Conservation (phyloP, 2,113 vertebrate species). For the Myxocyprinus asiaticus region DNA sequence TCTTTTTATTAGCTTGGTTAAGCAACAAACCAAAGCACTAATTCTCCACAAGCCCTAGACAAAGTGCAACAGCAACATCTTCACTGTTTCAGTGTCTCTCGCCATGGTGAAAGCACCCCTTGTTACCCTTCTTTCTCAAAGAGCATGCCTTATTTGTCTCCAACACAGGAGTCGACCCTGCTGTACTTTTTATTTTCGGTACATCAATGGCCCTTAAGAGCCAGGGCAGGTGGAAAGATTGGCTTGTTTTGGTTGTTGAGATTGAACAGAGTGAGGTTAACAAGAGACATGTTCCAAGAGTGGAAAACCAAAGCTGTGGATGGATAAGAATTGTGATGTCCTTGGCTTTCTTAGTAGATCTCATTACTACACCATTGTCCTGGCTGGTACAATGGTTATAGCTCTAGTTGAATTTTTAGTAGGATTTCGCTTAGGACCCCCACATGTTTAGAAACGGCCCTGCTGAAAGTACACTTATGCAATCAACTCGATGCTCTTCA, state of each 20-base stretch:
- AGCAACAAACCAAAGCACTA: background rate
- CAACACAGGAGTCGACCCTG: background rate
- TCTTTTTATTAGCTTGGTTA: background rate
- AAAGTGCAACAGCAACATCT: background rate
- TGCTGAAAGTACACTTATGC: too few species aligned
- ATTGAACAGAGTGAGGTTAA: conserved; percentile 58
- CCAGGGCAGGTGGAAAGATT: too few species aligned
- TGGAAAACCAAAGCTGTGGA: conserved; percentile 39
- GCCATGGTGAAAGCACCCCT: background rate
- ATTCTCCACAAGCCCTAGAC: background rate
- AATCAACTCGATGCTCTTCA: too few species aligned
- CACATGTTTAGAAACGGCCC: too few species aligned
- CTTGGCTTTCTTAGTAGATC: conserved; percentile 51
- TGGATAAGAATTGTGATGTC: conserved; percentile 35
- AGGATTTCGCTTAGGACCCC: too few species aligned
- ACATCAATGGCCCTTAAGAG: background rate
- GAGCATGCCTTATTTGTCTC: background rate
- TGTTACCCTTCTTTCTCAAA: background rate
- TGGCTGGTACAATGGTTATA: background rate
- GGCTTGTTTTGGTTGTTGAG: conserved; percentile 25
- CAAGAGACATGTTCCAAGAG: conserved; percentile 47
- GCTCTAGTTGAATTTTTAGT: too few species aligned
- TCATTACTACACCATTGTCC: conserved; percentile 60
- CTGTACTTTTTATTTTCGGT: background rate
- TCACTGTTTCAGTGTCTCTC: background rate